Evolutionary conservation across 2,888 invertebrate species (phyloP).

Genomic region (Chydorus sphaericus): DNA sequence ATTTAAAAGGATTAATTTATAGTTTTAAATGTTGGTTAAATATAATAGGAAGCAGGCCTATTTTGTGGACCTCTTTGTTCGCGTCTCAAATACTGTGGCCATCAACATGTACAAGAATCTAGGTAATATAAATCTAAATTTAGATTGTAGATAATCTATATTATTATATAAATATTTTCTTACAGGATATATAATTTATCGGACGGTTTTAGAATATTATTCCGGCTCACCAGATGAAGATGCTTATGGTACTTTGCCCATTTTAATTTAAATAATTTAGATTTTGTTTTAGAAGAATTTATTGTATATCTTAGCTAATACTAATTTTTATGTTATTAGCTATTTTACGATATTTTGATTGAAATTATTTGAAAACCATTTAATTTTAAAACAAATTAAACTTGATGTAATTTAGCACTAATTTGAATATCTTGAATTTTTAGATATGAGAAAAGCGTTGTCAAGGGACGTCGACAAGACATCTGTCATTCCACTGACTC

Average conservation of each 20-base stretch:
- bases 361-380: background rate
- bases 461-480: conserved; percentile 80
- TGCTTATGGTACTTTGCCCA: conserved; percentile 94
- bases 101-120: conserved; percentile 93
- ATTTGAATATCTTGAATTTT: conserved; percentile 28
- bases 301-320: no score
- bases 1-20: conserved; percentile 6
- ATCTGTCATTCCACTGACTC: conserved; percentile 79
- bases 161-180: no score
- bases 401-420: no score
- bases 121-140: no score
- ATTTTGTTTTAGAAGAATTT: no score
- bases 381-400: background rate
- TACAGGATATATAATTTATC: conserved; percentile 93
- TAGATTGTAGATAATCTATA: no score
- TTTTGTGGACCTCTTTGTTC: conserved; percentile 95
- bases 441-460: conserved; percentile 97
- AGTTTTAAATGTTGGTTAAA: background rate
- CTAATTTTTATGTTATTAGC: no score
- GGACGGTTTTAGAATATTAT: conserved; percentile 94
- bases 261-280: conserved; percentile 14
- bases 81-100: conserved; percentile 93
- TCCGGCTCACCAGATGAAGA: conserved; percentile 97
- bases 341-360: no score
- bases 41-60: conserved; percentile 72